Evolutionary conservation across 2,888 invertebrate species (phyloP).

Genomic region (Tuta absoluta): DNA sequence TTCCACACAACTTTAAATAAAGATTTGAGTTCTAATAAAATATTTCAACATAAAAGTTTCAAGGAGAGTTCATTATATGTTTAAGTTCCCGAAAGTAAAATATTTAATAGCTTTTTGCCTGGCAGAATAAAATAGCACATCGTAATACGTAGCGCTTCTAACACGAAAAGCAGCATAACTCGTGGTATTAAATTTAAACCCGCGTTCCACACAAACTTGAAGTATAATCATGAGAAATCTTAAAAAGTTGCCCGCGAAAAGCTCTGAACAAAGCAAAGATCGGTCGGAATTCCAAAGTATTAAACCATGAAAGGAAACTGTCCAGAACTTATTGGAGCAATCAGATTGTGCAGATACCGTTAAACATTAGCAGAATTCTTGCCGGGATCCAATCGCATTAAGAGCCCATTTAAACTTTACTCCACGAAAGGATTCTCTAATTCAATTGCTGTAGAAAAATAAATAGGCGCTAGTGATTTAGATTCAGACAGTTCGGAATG

Average conservation of each 20-base stretch:
- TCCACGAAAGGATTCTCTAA: slow-evolving; percentile 67
- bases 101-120: background rate
- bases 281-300: slow-evolving; percentile 66
- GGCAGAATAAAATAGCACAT: slow-evolving; percentile 18
- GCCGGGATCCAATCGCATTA: slow-evolving; percentile 74
- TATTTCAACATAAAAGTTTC: too few relatives aligned
- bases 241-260: slow-evolving; percentile 52
- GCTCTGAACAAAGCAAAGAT: slow-evolving; percentile 47
- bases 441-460: slow-evolving; percentile 60
- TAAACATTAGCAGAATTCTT: slow-evolving; percentile 75
- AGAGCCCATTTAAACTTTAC: slow-evolving; percentile 73
- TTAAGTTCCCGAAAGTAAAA: slow-evolving; percentile 6
- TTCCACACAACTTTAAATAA: too few relatives aligned
- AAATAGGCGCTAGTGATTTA: slow-evolving; percentile 57
- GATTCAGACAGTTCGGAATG: slow-evolving; percentile 32
- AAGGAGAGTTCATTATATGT: background rate
- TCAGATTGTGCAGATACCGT: slow-evolving; percentile 75
- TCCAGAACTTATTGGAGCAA: slow-evolving; percentile 76
- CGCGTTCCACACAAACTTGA: slow-evolving; percentile 29
- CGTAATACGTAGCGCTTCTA: slow-evolving; percentile 9
- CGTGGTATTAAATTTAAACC: slow-evolving; percentile 29
- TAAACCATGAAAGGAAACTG: slow-evolving; percentile 71
- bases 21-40: too few relatives aligned
- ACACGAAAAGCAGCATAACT: slow-evolving; percentile 27
- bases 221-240: slow-evolving; percentile 39